Conservation (phyloP, 2,888 invertebrate genomes). For the Glaucopsyche alexis region DNA sequence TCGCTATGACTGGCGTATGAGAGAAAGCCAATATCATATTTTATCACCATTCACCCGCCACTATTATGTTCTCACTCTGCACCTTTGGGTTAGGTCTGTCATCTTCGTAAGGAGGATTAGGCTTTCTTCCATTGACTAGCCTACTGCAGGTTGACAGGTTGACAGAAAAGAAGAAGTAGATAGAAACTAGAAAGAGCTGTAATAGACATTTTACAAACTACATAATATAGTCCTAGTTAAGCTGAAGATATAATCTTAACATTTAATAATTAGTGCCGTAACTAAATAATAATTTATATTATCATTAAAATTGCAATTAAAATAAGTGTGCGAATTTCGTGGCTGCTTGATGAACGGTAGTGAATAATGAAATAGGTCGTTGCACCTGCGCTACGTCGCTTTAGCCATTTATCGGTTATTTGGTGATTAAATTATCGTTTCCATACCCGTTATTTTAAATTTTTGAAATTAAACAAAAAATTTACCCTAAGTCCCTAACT, state of each 20-base stretch:
- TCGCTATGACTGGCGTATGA: background rate
- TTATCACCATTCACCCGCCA: too few species aligned
- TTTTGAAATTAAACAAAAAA: background rate
- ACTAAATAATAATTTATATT: background rate
- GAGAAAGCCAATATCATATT: background rate
- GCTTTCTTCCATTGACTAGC: too few species aligned
- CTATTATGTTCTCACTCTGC: too few species aligned
- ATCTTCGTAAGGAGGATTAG: too few species aligned
- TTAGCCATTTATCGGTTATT: background rate
- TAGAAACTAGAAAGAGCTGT: too few species aligned
- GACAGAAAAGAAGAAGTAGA: too few species aligned
- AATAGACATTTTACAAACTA: too few species aligned
- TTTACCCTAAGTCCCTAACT: background rate
- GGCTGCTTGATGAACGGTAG: background rate
- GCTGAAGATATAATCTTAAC: too few species aligned
- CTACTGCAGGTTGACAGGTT: too few species aligned
- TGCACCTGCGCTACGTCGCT: background rate
- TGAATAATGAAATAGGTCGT: slow-evolving; percentile 8
- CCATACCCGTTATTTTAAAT: background rate
- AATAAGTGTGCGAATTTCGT: background rate
- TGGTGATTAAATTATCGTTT: background rate
- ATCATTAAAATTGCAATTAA: background rate
- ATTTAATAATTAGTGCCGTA: background rate
- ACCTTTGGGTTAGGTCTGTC: too few species aligned
- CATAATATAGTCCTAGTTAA: too few species aligned